These are phyloP conservation scores for Apodemia duryi DNA, from an alignment of 2,888 invertebrate species.

Conservation along the genomic window DNA sequence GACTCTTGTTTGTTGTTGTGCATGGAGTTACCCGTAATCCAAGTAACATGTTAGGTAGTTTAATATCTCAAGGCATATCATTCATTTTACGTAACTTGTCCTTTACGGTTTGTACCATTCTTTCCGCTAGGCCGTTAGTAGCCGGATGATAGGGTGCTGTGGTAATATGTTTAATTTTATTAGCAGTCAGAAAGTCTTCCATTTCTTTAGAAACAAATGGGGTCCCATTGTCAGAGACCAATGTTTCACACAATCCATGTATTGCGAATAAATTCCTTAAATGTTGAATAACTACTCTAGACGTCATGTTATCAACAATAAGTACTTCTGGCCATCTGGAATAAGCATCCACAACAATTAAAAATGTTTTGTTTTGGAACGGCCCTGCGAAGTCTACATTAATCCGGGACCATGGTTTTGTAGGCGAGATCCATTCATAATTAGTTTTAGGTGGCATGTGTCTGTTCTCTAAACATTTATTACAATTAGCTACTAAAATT, in stretches of 20 bases:
- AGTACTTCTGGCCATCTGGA: slow-evolving; percentile 28
- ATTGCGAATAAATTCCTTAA: slow-evolving; percentile 26
- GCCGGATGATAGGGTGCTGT: slow-evolving; percentile 31
- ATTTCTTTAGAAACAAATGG: slow-evolving; percentile 29
- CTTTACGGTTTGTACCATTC: slow-evolving; percentile 31
- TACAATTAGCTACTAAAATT: not conserved
- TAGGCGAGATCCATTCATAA: slow-evolving; percentile 25
- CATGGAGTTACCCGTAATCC: slow-evolving; percentile 20
- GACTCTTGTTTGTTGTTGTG: slow-evolving; percentile 25
- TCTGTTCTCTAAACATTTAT: slow-evolving; percentile 21
- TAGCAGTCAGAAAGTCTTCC: slow-evolving; percentile 18
- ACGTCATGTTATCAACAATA: slow-evolving; percentile 23
- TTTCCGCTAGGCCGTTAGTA: slow-evolving; percentile 31
- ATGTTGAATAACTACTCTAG: slow-evolving; percentile 26
- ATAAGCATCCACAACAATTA: slow-evolving; percentile 28
- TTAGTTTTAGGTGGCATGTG: slow-evolving; percentile 23
- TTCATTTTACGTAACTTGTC: slow-evolving; percentile 22
- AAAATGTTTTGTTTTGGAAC: slow-evolving; percentile 27
- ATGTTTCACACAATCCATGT: slow-evolving; percentile 26
- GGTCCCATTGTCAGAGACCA: slow-evolving; percentile 27
- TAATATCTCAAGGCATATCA: not conserved
- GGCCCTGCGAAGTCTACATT: slow-evolving; percentile 31
- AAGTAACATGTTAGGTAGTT: slow-evolving; percentile 1
- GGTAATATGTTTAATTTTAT: slow-evolving; percentile 28
- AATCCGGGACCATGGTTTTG: slow-evolving; percentile 27